These are phyloP conservation scores for Neogale vison DNA, from an alignment of 2,113 vertebrate genomes.

Conservation along the genomic window DNA sequence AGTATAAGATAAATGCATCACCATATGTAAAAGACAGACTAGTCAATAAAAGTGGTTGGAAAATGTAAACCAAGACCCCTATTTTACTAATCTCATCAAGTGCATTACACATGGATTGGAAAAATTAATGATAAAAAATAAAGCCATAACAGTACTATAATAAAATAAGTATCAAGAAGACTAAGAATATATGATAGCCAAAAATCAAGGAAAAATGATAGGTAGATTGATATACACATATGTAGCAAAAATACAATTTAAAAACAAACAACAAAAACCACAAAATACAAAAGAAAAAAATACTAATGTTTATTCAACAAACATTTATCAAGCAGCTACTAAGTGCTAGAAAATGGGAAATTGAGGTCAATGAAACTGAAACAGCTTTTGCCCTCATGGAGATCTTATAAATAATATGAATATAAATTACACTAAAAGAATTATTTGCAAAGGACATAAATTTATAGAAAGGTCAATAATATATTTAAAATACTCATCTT, in stretches of 20 bases:
- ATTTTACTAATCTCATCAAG: background rate
- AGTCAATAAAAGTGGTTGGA: background rate
- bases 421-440: background rate
- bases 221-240: background rate
- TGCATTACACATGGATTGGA: background rate
- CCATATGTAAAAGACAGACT: background rate
- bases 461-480: background rate
- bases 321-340: background rate
- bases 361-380: background rate
- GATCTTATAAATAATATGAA: background rate
- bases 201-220: background rate
- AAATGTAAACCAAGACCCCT: background rate
- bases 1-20: background rate
- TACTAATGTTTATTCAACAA: background rate
- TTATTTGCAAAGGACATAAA: background rate
- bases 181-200: background rate
- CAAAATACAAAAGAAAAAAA: background rate
- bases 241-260: background rate
- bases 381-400: background rate
- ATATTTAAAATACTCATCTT: background rate
- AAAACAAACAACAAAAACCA: background rate
- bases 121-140: constrained; percentile 5
- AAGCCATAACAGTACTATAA: background rate
- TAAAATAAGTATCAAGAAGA: background rate
- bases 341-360: background rate